These are phyloP conservation scores for Hipparchia semele DNA, from an alignment of 2,888 invertebrate genomes.

Conservation along the genomic window DNA sequence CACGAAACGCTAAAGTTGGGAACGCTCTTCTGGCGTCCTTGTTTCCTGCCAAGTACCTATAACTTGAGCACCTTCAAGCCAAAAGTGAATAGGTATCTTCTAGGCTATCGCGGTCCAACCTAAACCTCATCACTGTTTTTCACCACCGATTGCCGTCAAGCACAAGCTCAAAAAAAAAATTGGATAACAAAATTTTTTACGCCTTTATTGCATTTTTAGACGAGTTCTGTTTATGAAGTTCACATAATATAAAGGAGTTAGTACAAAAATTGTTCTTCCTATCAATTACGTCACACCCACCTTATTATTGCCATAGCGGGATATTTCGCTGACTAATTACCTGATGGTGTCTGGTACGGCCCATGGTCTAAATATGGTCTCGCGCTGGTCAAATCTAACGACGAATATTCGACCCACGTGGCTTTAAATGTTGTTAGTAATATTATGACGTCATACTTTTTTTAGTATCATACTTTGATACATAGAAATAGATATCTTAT, in stretches of 20 bases:
- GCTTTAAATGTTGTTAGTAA: constrained; percentile 17
- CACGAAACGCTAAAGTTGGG: no score
- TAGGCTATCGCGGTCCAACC: no score
- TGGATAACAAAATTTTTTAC: no score
- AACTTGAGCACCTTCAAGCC: no score
- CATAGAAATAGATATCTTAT: background rate
- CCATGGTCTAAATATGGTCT: constrained; percentile 26
- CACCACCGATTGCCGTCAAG: no score
- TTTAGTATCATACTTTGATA: background rate
- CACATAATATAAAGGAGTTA: background rate
- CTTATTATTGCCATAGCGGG: background rate
- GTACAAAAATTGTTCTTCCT: background rate
- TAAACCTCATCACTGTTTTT: no score
- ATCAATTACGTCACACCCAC: constrained; percentile 21
- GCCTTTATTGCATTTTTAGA: no score
- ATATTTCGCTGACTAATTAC: constrained; percentile 29
- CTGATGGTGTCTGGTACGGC: constrained; percentile 17
- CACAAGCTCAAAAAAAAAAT: no score
- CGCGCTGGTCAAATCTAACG: constrained; percentile 28
- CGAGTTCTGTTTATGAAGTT: background rate
- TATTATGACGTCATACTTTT: constrained; percentile 4
- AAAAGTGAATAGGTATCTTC: no score
- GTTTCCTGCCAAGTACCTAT: no score
- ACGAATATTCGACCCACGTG: constrained; percentile 23
- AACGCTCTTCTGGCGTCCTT: no score